phyloP scores from a whole-genome alignment of 92 coral and sea anemone species.

The Zoanthus gigantus region DNA sequence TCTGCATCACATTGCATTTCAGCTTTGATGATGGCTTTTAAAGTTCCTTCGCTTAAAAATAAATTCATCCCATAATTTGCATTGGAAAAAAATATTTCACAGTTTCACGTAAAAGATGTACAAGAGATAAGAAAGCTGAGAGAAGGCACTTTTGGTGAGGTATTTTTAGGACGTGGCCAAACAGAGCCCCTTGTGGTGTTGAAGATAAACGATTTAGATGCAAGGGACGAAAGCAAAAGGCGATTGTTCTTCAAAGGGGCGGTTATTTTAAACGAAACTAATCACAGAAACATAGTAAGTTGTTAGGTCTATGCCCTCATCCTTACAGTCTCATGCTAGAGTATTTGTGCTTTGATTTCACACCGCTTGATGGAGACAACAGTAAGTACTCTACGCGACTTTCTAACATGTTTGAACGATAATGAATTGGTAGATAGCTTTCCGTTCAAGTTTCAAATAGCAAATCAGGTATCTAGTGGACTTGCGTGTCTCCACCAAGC shows the following conservation, averaged over 20 bases:
- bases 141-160: constrained; percentile 8
- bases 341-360: constrained; percentile 57
- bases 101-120: background rate
- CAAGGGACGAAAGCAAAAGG: constrained; percentile 34
- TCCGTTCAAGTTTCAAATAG: constrained; percentile 30
- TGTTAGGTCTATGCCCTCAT: constrained; percentile 22
- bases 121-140: background rate
- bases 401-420: constrained; percentile 24
- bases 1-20: background rate
- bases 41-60: background rate
- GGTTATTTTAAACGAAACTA: constrained; percentile 11
- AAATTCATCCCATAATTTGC: background rate
- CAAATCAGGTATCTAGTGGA: constrained; percentile 15
- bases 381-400: constrained; percentile 42
- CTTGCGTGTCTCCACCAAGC: background rate
- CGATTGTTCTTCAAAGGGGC: constrained; percentile 61
- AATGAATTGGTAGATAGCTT: constrained; percentile 20
- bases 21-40: background rate
- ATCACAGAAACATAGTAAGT: constrained; percentile 36
- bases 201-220: constrained; percentile 15
- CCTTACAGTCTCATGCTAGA: constrained; percentile 55
- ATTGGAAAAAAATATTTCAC: background rate
- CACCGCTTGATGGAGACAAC: constrained; percentile 36
- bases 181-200: constrained; percentile 26
- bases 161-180: constrained; percentile 3